Conservation (phyloP, 1,140 invertebrate species). For the Lamellibrachia luymesi region DNA sequence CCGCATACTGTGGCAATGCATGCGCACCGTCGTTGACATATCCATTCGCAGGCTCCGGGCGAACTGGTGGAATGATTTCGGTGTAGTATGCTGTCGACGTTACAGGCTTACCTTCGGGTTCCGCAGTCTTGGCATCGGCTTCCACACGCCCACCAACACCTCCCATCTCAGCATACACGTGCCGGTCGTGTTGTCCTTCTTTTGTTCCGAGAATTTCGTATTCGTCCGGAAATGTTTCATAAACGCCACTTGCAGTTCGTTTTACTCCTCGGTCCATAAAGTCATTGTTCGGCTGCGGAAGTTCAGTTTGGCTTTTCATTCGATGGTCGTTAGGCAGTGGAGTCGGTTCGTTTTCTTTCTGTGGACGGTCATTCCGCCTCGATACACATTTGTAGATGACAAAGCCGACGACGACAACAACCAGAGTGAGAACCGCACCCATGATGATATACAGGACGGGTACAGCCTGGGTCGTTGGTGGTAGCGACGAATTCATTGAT, state of each 20-base stretch:
- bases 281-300: background rate
- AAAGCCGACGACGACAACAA: background rate
- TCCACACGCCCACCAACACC: too few relatives aligned
- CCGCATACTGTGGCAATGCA: background rate
- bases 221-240: background rate
- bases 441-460: background rate
- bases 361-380: background rate
- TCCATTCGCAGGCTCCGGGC: background rate
- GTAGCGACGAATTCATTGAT: background rate
- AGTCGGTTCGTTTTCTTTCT: too few relatives aligned
- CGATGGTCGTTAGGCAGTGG: background rate
- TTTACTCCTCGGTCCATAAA: background rate
- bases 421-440: background rate
- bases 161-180: background rate
- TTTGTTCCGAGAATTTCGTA: background rate
- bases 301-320: background rate
- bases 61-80: background rate
- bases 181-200: background rate
- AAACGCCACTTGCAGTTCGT: background rate
- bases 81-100: background rate
- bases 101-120: background rate
- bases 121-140: background rate
- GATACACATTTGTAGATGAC: background rate
- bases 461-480: background rate
- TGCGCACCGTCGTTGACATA: background rate